Evolutionary conservation across 1,140 invertebrate species (phyloP), one percentile per base, ranked within the genome.

Genomic region (Drosophila littoralis): DNA sequence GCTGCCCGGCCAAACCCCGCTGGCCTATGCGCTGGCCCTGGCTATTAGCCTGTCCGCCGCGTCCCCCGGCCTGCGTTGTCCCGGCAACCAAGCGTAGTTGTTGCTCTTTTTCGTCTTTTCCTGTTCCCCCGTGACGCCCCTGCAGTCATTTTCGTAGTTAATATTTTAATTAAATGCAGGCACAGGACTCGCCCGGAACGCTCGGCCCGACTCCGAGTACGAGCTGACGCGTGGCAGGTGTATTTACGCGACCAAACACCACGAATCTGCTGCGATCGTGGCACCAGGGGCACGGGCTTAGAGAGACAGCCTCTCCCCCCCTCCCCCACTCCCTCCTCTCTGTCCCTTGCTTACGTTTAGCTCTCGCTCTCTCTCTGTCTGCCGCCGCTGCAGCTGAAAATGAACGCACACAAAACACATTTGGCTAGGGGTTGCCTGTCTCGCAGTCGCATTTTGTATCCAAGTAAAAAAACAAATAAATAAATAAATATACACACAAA

Each of bases 121-220:
- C 22, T 28, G 22, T 58, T 57, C 43, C 63, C 63, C 52, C 22
- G n/a, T 17, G 1, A 28, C 22, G 22, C 22, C 22, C 22, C 22
- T 28, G 22, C 71, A 43, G 66, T 81, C 77, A 88, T 76, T 90
- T 83, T 88, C 75, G 90, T 88, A 81, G 83, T 88, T 91, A 91
- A 91, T 91, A 91, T 91, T 91, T 91, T 91, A 91, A 91, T 91
- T 91, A 91, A 91, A 91, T 91, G 88, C 88, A 76, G 81, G 70
- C 40, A 66, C 69, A 88, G 79, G 78, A 76, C 71, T 74, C 59
- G 60, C 46, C 46, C 42, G 15, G 15, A 46, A 22, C 54, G 57
- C 55, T 28, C 22, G 4, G 22, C 5, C 22, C 60, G 38, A 9
- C 40, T 38, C 22, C 50, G 9, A 22, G 8, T 55, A 8, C 75